Conservation (phyloP, 2,888 invertebrate genomes). For the Liodrosophila aerea region DNA sequence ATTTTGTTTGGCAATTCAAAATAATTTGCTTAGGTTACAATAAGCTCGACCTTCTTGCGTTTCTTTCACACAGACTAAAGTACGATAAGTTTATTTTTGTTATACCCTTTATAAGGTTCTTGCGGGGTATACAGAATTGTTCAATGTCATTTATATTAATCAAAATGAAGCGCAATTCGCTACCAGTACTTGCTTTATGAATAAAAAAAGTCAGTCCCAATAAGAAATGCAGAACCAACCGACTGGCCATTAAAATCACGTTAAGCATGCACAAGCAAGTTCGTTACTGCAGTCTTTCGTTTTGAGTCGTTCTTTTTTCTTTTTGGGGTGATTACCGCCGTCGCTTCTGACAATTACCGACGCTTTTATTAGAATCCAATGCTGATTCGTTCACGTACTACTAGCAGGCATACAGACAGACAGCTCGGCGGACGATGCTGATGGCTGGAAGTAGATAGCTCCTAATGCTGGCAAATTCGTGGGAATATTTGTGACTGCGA, state of each 20-base stretch:
- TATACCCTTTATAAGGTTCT: not conserved
- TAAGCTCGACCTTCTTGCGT: too few relatives aligned
- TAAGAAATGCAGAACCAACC: constrained; percentile 42
- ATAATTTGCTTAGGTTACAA: not conserved
- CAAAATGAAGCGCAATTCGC: constrained; percentile 11
- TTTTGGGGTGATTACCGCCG: constrained; percentile 53
- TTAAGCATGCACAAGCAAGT: constrained; percentile 59
- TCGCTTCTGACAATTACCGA: constrained; percentile 62
- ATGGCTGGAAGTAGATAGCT: constrained; percentile 56
- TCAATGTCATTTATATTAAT: constrained; percentile 59
- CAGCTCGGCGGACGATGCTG: constrained; percentile 32
- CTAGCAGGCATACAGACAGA: constrained; percentile 26
- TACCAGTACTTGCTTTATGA: constrained; percentile 3
- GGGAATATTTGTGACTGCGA: constrained; percentile 69
- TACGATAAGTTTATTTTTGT: not conserved
- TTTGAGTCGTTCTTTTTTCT: constrained; percentile 12
- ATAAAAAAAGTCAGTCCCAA: constrained; percentile 30
- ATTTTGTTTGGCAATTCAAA: not conserved
- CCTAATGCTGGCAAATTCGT: constrained; percentile 50
- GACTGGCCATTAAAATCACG: constrained; percentile 66
- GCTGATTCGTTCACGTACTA: constrained; percentile 58
- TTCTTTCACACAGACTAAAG: too few relatives aligned
- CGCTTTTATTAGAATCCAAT: constrained; percentile 66
- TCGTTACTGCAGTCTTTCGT: constrained; percentile 56
- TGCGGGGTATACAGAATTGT: constrained; percentile 15